Conservation (phyloP, 2,797 vertebrate genomes). For the Eulemur rubriventer region DNA sequence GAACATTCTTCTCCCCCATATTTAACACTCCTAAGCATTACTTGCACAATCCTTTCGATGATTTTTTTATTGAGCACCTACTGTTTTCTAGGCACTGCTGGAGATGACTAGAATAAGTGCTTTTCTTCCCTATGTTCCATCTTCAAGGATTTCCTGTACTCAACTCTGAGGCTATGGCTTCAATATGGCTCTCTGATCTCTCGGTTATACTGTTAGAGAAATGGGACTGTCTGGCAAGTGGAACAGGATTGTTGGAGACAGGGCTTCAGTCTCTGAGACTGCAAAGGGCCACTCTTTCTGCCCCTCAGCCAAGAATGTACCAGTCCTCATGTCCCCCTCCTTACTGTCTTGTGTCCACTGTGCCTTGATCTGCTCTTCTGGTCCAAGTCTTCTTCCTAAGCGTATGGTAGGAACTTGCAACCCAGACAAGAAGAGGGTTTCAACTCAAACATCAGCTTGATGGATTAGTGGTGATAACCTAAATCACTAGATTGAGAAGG, state of each 20-base stretch:
- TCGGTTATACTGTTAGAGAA: neutral
- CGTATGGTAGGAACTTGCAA: neutral
- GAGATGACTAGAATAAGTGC: neutral
- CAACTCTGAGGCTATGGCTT: neutral
- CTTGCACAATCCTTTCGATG: neutral
- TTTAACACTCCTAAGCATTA: neutral
- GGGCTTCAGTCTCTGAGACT: neutral
- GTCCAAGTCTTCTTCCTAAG: neutral
- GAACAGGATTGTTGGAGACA: neutral
- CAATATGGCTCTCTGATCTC: neutral
- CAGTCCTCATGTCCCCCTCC: neutral
- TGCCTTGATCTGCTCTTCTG: neutral
- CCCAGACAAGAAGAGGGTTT: neutral
- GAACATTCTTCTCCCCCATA: neutral
- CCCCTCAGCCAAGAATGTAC: neutral
- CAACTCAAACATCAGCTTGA: neutral
- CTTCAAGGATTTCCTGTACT: neutral
- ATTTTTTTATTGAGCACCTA: neutral
- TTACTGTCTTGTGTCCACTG: neutral
- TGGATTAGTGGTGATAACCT: neutral
- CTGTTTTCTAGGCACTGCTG: neutral
- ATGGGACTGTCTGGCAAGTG: neutral
- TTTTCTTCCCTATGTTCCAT: neutral
- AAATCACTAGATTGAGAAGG: neutral
- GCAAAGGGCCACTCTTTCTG: neutral